phyloP scores from a whole-genome alignment of 2,113 vertebrate species.

The Gavialis gangeticus region DNA sequence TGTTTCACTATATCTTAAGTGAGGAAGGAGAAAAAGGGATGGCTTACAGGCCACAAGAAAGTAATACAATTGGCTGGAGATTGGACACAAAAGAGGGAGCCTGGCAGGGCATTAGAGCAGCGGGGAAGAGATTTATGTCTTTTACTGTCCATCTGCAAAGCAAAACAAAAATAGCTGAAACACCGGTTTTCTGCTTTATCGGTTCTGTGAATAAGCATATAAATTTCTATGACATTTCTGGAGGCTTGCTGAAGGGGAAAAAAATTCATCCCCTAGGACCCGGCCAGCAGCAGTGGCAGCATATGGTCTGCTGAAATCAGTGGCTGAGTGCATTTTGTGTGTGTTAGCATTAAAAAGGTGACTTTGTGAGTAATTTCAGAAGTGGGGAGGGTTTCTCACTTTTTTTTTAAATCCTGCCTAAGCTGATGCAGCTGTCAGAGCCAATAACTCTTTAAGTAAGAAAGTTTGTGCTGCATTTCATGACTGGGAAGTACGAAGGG shows the following conservation, averaged over 20 bases:
- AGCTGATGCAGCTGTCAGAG: slow-evolving; percentile 58
- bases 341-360: slow-evolving; percentile 79
- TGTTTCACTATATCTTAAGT: neutral
- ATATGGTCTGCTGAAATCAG: slow-evolving; percentile 81
- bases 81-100: slow-evolving; percentile 32
- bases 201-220: slow-evolving; percentile 86
- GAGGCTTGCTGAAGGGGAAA: slow-evolving; percentile 83
- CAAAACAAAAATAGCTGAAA: slow-evolving; percentile 87
- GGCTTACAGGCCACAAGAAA: neutral
- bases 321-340: slow-evolving; percentile 65
- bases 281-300: slow-evolving; percentile 75
- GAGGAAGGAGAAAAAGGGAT: neutral
- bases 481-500: neutral
- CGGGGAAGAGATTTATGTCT: slow-evolving; percentile 77
- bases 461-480: neutral
- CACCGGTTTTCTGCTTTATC: slow-evolving; percentile 84
- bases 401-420: slow-evolving; percentile 35
- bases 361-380: slow-evolving; percentile 78
- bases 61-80: neutral
- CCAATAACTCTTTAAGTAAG: slow-evolving; percentile 36
- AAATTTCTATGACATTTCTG: slow-evolving; percentile 84
- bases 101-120: neutral
- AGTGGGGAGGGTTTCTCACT: slow-evolving; percentile 31
- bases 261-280: slow-evolving; percentile 81
- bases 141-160: slow-evolving; percentile 84